Base-by-base conservation (phyloP, 37 sponge, comb jelly and placozoan species). In the Diacarnus erythraeanus region DNA sequence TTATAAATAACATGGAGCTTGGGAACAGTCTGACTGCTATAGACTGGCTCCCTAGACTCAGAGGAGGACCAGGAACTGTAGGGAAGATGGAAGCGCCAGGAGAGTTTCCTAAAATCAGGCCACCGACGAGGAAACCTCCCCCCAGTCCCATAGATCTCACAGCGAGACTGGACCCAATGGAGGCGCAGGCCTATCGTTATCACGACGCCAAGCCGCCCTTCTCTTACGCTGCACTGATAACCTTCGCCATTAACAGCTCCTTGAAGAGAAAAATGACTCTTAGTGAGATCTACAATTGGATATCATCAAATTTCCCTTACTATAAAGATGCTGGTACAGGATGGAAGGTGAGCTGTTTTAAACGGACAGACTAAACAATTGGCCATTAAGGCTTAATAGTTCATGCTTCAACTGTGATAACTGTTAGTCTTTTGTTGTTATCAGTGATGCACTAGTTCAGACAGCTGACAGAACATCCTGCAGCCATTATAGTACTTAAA, bases 281-380 rank as follows among this genome's bases (percentile, higher is more conserved):
- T 2, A 97, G 85, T 70, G 95, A 94, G 17, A 97, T 97, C 30
- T 97, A 97, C 82, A 87, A 74, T 30, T 97, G 97, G 97, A 97
- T 97, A n/a, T 66, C 71, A 2, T 69, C 60, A 63, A 91, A 97
- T 71, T 97, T 97, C 40, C 89, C 94, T 4, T 97, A 88, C 78
- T 97, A 97, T 84, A 91, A 83, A 79, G 93, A 92, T 44, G 92
- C 92, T 37, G 90, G 77, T 29, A 87, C 92, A 31, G 97, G 95
- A 1, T 97, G 97, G 97, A 97, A 97, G 83, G 97, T 94, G 54
- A 65, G 66, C 29, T 47, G 12, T 47, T 47, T n/a, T n/a, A n/a
- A n/a, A n/a, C n/a, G n/a, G 2, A 31, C 33, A 65, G 66, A 18
- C 66, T 31, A 65, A 25, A n/a, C 47, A 26, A 71, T 15, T 21